Base-by-base conservation (phyloP, 2,888 invertebrate species). In the Drosophila eohydei region DNA sequence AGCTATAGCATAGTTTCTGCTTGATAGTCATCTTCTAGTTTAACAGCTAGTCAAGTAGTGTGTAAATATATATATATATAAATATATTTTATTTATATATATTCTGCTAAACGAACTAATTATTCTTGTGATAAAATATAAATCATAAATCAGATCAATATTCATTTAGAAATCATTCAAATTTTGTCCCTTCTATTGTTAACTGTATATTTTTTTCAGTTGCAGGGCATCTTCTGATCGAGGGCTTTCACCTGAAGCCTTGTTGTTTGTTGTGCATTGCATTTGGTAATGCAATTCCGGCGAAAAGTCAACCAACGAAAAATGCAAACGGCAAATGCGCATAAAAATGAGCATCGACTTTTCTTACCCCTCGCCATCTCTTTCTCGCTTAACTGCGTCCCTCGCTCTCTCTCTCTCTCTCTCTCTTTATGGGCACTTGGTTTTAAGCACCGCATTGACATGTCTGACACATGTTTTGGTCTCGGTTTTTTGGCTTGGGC, bases 381-480 rank as follows among this genome's bases (percentile, higher is more conserved):
- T 26, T 32, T n/a, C 41, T 40, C 12, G n/a, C 50, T 30, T 21
- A 21, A 21, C 32, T 32, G 38, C 50, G 32, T 28, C 43, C 16
- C 34, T 34, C 28, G 28, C 16, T 11, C 36, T 62, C 3, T 26
- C 56, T 51, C 28, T 12, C 28, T 34, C 32, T 44, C 32, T 2
- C 44, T 7, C 34, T 57, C 36, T 59, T 67, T 63, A 65, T 61
- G 61, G 48, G 30, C 61, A 56, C 32, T 62, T 55, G 65, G 71
- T 26, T 76, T 67, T 54, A 66, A 50, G 80, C 75, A 56, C 73
- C 66, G 62, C 83, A 83, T 70, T 83, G 84, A 84, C 84, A 86
- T 76, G 84, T 72, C 87, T 81, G 89, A 84, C 89, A 84, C 87
- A 84, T 84, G 84, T 84, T 84, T 88, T 70, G 84, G 79, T 76